These are phyloP conservation scores for Ormia ochracea DNA, from an alignment of 2,888 invertebrate species.

Conservation along the genomic window DNA sequence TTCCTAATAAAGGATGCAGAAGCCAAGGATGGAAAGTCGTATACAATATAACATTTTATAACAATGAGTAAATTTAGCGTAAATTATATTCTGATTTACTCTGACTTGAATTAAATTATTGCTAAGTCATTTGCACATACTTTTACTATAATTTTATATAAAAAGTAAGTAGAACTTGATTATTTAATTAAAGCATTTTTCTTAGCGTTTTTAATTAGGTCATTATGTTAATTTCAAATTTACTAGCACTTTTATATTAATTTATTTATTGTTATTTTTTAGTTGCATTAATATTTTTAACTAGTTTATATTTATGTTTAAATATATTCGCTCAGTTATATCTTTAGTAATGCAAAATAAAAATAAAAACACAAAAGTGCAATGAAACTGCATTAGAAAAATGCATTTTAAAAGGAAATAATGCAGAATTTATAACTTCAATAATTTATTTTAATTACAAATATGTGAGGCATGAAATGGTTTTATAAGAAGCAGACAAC, in stretches of 20 bases:
- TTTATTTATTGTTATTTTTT: no score
- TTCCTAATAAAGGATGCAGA: neutral
- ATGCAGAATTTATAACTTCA: no score
- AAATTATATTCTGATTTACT: neutral
- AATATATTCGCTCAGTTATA: no score
- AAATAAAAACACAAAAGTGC: no score
- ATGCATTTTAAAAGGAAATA: no score
- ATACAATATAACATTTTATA: neutral
- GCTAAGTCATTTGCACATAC: constrained; percentile 17
- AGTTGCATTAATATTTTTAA: no score
- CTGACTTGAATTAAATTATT: neutral
- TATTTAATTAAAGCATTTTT: neutral
- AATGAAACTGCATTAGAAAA: no score
- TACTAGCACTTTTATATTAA: neutral
- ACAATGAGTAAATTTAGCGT: neutral
- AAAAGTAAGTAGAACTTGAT: neutral
- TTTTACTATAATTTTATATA: neutral
- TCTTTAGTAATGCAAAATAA: no score
- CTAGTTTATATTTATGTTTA: no score
- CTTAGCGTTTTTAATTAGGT: neutral
- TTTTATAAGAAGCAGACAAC: no score
- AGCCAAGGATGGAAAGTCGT: neutral
- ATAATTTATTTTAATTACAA: no score
- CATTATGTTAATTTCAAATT: neutral
- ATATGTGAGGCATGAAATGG: no score